phyloP scores from a whole-genome alignment of 1,140 invertebrate genomes.

The Cylas formicarius region DNA sequence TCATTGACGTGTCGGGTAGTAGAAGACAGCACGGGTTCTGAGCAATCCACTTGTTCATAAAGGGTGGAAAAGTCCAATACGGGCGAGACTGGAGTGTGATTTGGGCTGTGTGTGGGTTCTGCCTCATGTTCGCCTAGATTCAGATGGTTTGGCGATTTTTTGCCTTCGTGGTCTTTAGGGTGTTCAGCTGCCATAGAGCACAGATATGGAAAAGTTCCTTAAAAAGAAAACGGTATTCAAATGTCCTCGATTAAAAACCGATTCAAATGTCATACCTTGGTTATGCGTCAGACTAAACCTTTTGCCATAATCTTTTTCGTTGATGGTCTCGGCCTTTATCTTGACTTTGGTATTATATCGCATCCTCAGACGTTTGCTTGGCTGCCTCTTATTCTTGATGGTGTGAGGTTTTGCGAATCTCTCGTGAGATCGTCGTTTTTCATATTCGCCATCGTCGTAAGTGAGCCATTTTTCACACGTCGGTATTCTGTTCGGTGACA shows the following conservation, averaged over 20 bases:
- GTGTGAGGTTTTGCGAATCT: constrained; percentile 49
- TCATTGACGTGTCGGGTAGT: constrained; percentile 31
- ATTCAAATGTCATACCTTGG: no score
- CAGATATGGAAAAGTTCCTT: neutral
- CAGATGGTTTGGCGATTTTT: constrained; percentile 21
- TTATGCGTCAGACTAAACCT: neutral
- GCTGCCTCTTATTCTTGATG: constrained; percentile 42
- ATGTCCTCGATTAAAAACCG: no score
- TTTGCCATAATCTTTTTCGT: constrained; percentile 5
- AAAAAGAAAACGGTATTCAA: no score
- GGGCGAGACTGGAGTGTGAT: constrained; percentile 30
- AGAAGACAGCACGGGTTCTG: constrained; percentile 42
- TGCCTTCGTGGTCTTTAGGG: constrained; percentile 12
- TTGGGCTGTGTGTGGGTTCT: constrained; percentile 40
- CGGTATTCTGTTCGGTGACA: constrained; percentile 10
- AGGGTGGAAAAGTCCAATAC: constrained; percentile 51
- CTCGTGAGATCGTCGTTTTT: constrained; percentile 46
- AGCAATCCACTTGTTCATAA: constrained; percentile 50
- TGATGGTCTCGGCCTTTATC: constrained; percentile 19
- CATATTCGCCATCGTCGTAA: constrained; percentile 37
- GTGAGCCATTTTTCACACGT: constrained; percentile 18
- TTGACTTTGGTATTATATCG: constrained; percentile 31
- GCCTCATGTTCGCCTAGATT: constrained; percentile 28
- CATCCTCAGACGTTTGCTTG: constrained; percentile 29
- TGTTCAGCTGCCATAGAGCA: neutral